Base-by-base conservation (phyloP, 2,888 invertebrate species). In the Leptinotarsa rubiginosa region DNA sequence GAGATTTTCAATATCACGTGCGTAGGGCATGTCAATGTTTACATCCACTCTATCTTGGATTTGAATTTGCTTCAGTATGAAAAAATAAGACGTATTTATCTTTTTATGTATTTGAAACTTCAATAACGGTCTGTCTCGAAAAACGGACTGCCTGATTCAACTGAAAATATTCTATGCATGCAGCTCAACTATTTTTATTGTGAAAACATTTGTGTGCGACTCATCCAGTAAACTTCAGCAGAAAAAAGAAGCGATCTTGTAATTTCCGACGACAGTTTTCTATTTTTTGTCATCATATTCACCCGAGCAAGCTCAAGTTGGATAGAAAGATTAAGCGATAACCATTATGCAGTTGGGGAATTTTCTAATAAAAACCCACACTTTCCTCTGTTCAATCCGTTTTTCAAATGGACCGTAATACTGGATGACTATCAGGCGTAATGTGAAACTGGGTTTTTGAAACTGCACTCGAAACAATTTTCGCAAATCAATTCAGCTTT, bases 391-490 rank as follows among this genome's bases (percentile, higher is more conserved):
- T 41, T 41, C 41, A 41, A 41, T 41, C 41, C 41, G 7, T 22
- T 20, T 1, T 20, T 20, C 1, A n/a, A 18, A 56, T 56, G 56
- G 56, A 20, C 56, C 56, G 18, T 56, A 56, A 56, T 56, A 18
- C 56, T 56, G 20, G 56, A 56, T 12, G 56, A 4, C 16, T 18
- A 20, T 18, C 18, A 18, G 13, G 4, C 4, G 20, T 56, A 56
- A 56, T 56, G 18, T 41, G 18, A 25, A 67, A 7, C 18, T 47
- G 13, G 47, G 7, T 47, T 13, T 18, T 13, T 18, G 47, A 18
- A 41, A 65, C 65, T 65, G 65, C 22, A 16, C 15, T 31, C 22
- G 22, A 22, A 31, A 67, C 52, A 22, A 67, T 67, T 65, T n/a
- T 50, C 15, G 25, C 16, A 67, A 25, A 67, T 67, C 49, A 50